Conservation (phyloP, 2,888 invertebrate species). For the Troglohyphantes excavatus region DNA sequence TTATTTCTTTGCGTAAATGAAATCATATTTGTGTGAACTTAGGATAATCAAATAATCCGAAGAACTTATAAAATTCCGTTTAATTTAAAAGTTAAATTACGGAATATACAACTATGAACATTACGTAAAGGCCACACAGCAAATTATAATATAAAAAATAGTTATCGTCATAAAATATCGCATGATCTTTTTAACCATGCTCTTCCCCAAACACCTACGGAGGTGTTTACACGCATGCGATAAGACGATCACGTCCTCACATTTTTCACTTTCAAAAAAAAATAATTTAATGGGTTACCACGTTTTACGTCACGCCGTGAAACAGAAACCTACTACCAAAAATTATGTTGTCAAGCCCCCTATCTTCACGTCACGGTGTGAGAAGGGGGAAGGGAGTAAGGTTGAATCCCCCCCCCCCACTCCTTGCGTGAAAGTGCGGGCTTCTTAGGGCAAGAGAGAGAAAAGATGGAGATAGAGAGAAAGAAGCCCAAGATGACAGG, state of each 20-base stretch:
- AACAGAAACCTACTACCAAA: slow-evolving; percentile 76
- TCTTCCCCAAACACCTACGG: too few species aligned
- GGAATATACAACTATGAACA: too few species aligned
- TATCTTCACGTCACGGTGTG: slow-evolving; percentile 68
- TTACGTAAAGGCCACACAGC: too few species aligned
- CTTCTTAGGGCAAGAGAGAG: slow-evolving; percentile 23
- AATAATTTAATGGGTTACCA: slow-evolving; percentile 66
- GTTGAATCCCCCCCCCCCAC: background rate
- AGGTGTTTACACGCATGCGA: too few species aligned
- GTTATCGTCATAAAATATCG: too few species aligned
- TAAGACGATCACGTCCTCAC: background rate
- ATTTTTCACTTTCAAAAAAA: background rate
- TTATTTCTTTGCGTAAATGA: too few species aligned
- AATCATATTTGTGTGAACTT: too few species aligned
- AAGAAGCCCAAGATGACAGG: slow-evolving; percentile 76
- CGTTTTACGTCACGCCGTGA: slow-evolving; percentile 40
- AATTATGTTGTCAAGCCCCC: slow-evolving; percentile 78
- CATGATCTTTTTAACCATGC: too few species aligned
- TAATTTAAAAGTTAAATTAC: too few species aligned
- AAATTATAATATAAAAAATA: too few species aligned
- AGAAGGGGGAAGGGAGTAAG: background rate
- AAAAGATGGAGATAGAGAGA: slow-evolving; percentile 23
- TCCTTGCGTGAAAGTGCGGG: slow-evolving; percentile 36
- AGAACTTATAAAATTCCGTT: too few species aligned
- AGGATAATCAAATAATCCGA: too few species aligned